Conservation (phyloP, 2,797 vertebrate genomes). For the Ctenopoma multispine region DNA sequence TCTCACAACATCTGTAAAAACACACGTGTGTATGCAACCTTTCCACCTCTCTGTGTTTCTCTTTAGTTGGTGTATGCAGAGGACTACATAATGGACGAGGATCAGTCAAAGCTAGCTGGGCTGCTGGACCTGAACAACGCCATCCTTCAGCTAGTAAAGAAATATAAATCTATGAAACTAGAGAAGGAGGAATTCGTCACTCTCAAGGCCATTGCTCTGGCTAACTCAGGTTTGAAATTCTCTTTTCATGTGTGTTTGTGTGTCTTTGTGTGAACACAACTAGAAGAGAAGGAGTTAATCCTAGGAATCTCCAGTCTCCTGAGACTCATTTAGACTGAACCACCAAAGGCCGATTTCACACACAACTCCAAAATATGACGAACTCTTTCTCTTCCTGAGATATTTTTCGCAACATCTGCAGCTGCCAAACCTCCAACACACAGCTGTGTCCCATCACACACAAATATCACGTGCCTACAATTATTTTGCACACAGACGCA, state of each 20-base stretch:
- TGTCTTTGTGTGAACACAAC: conserved; percentile 15
- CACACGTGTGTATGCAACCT: not conserved
- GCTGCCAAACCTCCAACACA: conserved; percentile 5
- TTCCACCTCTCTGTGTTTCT: not conserved
- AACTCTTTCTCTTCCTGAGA: conserved; percentile 7
- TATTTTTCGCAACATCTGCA: not conserved
- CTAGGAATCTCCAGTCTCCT: conserved; percentile 64
- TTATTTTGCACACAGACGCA: conserved; percentile 24
- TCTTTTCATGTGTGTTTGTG: conserved; percentile 21
- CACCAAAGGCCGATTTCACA: conserved; percentile 88
- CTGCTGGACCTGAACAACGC: conserved; percentile 98
- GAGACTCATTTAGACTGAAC: conserved; percentile 85
- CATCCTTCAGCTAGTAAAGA: conserved; percentile 99
- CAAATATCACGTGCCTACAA: not conserved
- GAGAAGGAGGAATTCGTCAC: conserved; percentile 99
- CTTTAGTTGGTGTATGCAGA: conserved; percentile 93
- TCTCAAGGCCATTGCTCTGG: conserved; percentile 98
- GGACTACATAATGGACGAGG: conserved; percentile 99
- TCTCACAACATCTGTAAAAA: not conserved
- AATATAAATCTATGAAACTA: conserved; percentile 97
- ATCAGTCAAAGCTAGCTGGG: conserved; percentile 97
- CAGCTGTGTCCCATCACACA: conserved; percentile 8
- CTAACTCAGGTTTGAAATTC: conserved; percentile 96
- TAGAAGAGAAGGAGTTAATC: conserved; percentile 77
- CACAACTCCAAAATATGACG: conserved; percentile 10